phyloP scores from a whole-genome alignment of 2,888 invertebrate species.

The Ophion costatus region DNA sequence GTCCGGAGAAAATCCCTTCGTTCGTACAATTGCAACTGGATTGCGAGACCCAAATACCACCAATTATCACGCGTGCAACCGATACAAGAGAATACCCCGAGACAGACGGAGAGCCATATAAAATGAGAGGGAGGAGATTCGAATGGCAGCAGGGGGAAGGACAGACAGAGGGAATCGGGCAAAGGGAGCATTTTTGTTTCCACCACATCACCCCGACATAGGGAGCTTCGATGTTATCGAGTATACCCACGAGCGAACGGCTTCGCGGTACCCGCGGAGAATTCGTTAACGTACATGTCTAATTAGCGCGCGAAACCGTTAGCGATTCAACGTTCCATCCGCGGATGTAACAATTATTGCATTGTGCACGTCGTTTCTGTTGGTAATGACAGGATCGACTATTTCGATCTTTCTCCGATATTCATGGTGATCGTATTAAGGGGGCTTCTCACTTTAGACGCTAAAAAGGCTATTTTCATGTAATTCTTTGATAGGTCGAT shows the following conservation, averaged over 20 bases:
- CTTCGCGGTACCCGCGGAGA: slow-evolving; percentile 19
- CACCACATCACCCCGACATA: slow-evolving; percentile 33
- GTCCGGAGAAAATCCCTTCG: slow-evolving; percentile 34
- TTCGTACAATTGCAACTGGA: slow-evolving; percentile 67
- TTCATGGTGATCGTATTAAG: neutral
- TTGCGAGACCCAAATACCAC: slow-evolving; percentile 72
- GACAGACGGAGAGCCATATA: slow-evolving; percentile 17
- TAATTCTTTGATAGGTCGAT: no score
- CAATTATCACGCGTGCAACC: slow-evolving; percentile 69
- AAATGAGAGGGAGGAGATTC: slow-evolving; percentile 30
- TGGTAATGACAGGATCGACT: slow-evolving; percentile 23
- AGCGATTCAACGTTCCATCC: slow-evolving; percentile 55
- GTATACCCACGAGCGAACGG: slow-evolving; percentile 44
- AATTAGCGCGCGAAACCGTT: slow-evolving; percentile 57
- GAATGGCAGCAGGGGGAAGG: slow-evolving; percentile 9
- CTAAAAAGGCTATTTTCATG: no score
- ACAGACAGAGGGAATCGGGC: neutral
- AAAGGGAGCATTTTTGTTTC: slow-evolving; percentile 51
- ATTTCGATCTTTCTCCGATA: slow-evolving; percentile 21
- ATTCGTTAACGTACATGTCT: slow-evolving; percentile 59
- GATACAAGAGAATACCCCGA: slow-evolving; percentile 41
- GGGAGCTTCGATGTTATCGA: slow-evolving; percentile 48
- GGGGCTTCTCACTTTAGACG: no score
- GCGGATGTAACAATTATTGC: slow-evolving; percentile 47
- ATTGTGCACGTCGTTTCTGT: slow-evolving; percentile 34